These are phyloP conservation scores for Toxotes lorentzi DNA, from an alignment of 2,797 vertebrate genomes.

Conservation along the genomic window DNA sequence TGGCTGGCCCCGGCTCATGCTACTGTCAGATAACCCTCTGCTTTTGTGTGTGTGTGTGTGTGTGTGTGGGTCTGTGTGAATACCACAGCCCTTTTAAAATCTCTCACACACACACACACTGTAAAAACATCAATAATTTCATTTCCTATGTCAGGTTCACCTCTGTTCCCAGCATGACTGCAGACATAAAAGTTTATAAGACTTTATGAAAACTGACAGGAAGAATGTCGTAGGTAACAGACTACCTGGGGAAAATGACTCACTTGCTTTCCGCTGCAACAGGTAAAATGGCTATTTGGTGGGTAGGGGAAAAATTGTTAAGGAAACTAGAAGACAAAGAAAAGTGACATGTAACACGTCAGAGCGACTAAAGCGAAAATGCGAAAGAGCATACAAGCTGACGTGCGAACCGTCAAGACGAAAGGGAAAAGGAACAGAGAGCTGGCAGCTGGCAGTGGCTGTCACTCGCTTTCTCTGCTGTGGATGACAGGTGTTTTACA, in stretches of 20 bases:
- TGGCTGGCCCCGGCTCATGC: conserved; percentile 24
- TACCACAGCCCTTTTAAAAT: conserved; percentile 14
- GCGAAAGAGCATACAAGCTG: conserved; percentile 44
- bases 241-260: conserved; percentile 39
- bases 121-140: conserved; percentile 35
- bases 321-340: conserved; percentile 58
- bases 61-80: background rate
- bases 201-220: conserved; percentile 43
- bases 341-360: conserved; percentile 58
- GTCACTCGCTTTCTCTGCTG: conserved; percentile 62
- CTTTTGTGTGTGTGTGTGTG: background rate
- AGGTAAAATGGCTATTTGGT: conserved; percentile 51
- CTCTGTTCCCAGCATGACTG: conserved; percentile 29
- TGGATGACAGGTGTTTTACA: conserved; percentile 78
- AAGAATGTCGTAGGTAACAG: conserved; percentile 25
- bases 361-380: conserved; percentile 63
- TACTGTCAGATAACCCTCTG: conserved; percentile 27
- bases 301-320: conserved; percentile 39
- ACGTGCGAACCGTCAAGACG: conserved; percentile 49
- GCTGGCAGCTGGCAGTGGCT: conserved; percentile 58
- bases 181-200: conserved; percentile 50
- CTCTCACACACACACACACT: background rate
- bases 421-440: conserved; percentile 58
- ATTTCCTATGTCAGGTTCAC: conserved; percentile 43
- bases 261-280: conserved; percentile 25